Evolutionary conservation across 2,888 invertebrate species (phyloP).

Genomic region (Bibio marci): DNA sequence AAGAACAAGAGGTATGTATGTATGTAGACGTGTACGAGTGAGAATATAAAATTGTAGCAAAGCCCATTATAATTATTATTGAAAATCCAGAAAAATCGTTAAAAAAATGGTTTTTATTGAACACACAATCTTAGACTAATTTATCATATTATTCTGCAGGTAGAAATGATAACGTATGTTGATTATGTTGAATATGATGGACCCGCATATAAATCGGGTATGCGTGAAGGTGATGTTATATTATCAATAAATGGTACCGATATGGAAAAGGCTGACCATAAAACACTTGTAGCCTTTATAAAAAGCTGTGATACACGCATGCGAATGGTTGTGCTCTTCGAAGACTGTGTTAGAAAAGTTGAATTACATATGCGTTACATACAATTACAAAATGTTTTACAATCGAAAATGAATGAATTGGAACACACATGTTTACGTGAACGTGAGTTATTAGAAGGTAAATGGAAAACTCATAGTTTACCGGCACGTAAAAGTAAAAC

Average conservation of each 20-base stretch:
- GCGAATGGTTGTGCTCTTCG: conserved; percentile 92
- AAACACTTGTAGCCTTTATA: conserved; percentile 80
- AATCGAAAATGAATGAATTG: conserved; percentile 68
- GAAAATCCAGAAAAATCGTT: not conserved
- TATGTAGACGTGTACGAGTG: too few species aligned
- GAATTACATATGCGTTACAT: conserved; percentile 88
- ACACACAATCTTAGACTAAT: not conserved
- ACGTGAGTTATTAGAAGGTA: conserved; percentile 64
- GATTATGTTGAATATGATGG: conserved; percentile 90
- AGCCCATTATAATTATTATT: too few species aligned
- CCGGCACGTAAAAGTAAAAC: conserved; percentile 65
- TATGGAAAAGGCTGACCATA: conserved; percentile 89
- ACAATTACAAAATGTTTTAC: conserved; percentile 67
- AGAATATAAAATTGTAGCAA: too few species aligned
- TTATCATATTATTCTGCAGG: conserved; percentile 17
- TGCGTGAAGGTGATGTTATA: conserved; percentile 93
- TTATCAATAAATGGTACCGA: conserved; percentile 90
- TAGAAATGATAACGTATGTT: conserved; percentile 93
- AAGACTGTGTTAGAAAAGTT: conserved; percentile 87
- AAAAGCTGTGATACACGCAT: conserved; percentile 76
- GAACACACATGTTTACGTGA: conserved; percentile 68
- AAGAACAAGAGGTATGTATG: conserved; percentile 52
- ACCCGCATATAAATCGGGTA: conserved; percentile 80
- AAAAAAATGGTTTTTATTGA: not conserved
- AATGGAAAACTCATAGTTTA: conserved; percentile 80